A percentile compares a stretch with the other conserved stretches of the same genome.
phyloP scores from a whole-genome alignment of 2,888 invertebrate genomes.

The Epistrophella euchroma region DNA sequence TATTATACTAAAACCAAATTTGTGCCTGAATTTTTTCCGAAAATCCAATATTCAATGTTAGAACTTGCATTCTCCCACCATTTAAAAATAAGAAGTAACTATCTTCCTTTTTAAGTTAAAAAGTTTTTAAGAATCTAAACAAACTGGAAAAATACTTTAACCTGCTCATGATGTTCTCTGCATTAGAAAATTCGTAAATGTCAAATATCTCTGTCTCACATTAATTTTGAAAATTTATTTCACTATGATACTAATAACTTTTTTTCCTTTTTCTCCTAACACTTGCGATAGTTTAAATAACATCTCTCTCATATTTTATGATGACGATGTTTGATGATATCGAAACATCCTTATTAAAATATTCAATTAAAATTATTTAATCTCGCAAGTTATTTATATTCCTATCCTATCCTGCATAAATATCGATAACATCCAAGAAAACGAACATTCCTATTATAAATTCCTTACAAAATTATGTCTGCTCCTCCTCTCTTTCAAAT shows the following conservation, averaged over 20 bases:
- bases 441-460: conserved; percentile 19
- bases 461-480: conserved; percentile 11
- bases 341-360: conserved; percentile 14
- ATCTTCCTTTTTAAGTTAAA: too few species aligned
- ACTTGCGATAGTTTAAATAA: neutral
- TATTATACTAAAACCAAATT: too few species aligned
- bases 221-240: neutral
- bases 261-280: neutral
- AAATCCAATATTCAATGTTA: too few species aligned
- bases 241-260: neutral
- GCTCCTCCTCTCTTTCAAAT: conserved; percentile 9
- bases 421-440: conserved; percentile 16
- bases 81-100: too few species aligned
- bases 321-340: neutral
- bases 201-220: neutral
- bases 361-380: conserved; percentile 46
- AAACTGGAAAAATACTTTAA: too few species aligned
- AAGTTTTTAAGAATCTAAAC: too few species aligned
- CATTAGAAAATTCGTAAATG: too few species aligned
- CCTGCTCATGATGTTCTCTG: too few species aligned
- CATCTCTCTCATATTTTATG: neutral
- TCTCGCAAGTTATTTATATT: neutral
- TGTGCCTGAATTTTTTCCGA: too few species aligned
- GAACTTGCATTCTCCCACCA: too few species aligned
- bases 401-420: neutral